Conservation (phyloP, 2,888 invertebrate genomes). For the Mythimna lalbum region DNA sequence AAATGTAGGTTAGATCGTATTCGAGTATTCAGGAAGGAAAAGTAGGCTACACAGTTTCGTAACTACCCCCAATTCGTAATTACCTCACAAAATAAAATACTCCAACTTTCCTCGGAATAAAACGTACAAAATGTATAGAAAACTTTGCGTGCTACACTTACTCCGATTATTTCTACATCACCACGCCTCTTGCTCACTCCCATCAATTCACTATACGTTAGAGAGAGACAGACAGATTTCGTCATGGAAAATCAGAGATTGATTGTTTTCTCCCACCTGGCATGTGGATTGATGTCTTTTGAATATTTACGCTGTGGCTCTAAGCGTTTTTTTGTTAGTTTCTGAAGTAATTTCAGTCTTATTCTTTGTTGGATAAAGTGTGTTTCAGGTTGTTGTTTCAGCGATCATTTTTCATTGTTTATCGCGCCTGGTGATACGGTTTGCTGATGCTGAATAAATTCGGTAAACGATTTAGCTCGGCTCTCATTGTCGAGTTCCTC, state of each 20-base stretch:
- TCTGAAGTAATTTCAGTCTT: constrained; percentile 31
- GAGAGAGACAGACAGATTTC: constrained; percentile 62
- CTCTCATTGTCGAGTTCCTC: constrained; percentile 45
- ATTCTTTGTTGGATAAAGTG: constrained; percentile 15
- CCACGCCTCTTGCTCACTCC: constrained; percentile 54
- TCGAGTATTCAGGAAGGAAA: not conserved
- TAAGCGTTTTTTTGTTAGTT: constrained; percentile 54
- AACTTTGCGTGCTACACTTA: constrained; percentile 45
- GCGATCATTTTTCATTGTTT: constrained; percentile 64
- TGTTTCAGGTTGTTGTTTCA: constrained; percentile 34
- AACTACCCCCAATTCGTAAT: constrained; percentile 37
- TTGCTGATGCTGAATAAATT: constrained; percentile 63
- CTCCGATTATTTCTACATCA: constrained; percentile 68
- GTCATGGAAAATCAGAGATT: constrained; percentile 73
- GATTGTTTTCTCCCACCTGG: constrained; percentile 73
- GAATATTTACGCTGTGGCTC: constrained; percentile 66
- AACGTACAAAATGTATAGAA: constrained; percentile 36
- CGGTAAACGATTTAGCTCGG: constrained; percentile 50
- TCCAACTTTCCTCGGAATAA: constrained; percentile 19
- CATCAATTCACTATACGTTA: constrained; percentile 33
- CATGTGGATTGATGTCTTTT: constrained; percentile 71
- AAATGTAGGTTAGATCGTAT: not conserved
- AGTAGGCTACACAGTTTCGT: constrained; percentile 6
- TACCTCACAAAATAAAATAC: constrained; percentile 48
- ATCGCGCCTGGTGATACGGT: constrained; percentile 61